Evolutionary conservation across 2,888 invertebrate genomes (phyloP).

Genomic region (Idaea dimidiata): DNA sequence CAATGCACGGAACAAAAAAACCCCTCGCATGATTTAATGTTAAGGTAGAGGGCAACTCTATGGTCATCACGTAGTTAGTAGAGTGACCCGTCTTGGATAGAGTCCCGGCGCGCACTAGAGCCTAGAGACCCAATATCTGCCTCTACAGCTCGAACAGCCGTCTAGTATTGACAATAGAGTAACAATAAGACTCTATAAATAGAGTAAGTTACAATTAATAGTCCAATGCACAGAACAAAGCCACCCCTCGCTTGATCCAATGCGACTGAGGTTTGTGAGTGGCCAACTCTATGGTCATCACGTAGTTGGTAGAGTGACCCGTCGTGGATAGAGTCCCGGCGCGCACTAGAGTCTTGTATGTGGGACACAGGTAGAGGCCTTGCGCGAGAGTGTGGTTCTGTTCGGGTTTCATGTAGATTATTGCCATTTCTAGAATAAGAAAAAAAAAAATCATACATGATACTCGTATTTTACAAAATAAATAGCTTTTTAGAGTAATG

Average conservation of each 20-base stretch:
- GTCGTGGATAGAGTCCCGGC: slow-evolving; percentile 89
- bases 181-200: too few species aligned
- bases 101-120: slow-evolving; percentile 86
- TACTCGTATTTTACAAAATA: too few species aligned
- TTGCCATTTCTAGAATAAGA: slow-evolving; percentile 81
- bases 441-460: not conserved
- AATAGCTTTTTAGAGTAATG: too few species aligned
- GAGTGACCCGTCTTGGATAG: slow-evolving; percentile 91
- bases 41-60: slow-evolving; percentile 84
- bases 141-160: too few species aligned
- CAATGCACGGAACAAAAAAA: slow-evolving; percentile 88
- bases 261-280: slow-evolving; percentile 84
- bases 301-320: slow-evolving; percentile 92
- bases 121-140: slow-evolving; percentile 56
- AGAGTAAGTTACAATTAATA: slow-evolving; percentile 32
- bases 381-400: slow-evolving; percentile 76
- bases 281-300: slow-evolving; percentile 85
- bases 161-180: too few species aligned
- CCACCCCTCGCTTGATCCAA: slow-evolving; percentile 90
- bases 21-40: slow-evolving; percentile 90
- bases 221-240: slow-evolving; percentile 87
- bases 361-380: slow-evolving; percentile 84
- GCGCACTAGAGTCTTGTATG: slow-evolving; percentile 89
- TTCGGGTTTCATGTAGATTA: slow-evolving; percentile 85
- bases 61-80: slow-evolving; percentile 90